Evolutionary conservation across 2,888 invertebrate genomes (phyloP).

Genomic region (Bombylius major): DNA sequence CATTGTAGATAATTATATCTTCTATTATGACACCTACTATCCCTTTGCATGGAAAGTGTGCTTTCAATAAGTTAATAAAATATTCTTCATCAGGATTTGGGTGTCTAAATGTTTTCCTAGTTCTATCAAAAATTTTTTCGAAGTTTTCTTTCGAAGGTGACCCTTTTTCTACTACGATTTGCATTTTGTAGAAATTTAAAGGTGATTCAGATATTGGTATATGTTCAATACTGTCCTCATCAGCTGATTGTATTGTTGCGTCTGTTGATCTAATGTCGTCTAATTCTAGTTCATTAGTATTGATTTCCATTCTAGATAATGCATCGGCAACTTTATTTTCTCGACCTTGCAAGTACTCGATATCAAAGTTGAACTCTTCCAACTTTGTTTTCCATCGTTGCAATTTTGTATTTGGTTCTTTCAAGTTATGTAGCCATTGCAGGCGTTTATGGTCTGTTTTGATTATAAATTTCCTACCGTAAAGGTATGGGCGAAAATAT

Average conservation of each 20-base stretch:
- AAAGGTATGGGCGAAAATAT: too few species aligned
- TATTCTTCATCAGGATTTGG: neutral
- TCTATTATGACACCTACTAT: slow-evolving; percentile 1
- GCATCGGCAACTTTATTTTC: slow-evolving; percentile 2
- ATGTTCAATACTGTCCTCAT: slow-evolving; percentile 11
- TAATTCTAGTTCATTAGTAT: neutral
- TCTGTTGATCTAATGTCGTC: slow-evolving; percentile 2
- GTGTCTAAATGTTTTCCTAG: neutral
- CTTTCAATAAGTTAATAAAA: slow-evolving; percentile 3
- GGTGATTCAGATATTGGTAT: slow-evolving; percentile 10
- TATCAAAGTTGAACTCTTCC: slow-evolving; percentile 7
- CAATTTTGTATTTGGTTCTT: slow-evolving; percentile 8
- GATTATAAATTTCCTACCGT: slow-evolving; percentile 5
- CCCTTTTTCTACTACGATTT: slow-evolving; percentile 1
- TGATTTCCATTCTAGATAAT: slow-evolving; percentile 3
- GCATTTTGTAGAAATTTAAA: slow-evolving; percentile 1
- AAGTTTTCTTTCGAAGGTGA: neutral
- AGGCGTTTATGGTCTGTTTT: slow-evolving; percentile 8
- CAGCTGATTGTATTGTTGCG: slow-evolving; percentile 12
- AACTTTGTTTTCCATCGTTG: slow-evolving; percentile 5
- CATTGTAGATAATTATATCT: neutral
- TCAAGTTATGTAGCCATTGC: slow-evolving; percentile 9
- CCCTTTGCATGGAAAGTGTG: neutral
- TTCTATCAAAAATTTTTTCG: neutral
- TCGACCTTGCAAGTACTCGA: neutral